Conservation (phyloP, 2,888 invertebrate species). For the Temnothorax unifasciatus region DNA sequence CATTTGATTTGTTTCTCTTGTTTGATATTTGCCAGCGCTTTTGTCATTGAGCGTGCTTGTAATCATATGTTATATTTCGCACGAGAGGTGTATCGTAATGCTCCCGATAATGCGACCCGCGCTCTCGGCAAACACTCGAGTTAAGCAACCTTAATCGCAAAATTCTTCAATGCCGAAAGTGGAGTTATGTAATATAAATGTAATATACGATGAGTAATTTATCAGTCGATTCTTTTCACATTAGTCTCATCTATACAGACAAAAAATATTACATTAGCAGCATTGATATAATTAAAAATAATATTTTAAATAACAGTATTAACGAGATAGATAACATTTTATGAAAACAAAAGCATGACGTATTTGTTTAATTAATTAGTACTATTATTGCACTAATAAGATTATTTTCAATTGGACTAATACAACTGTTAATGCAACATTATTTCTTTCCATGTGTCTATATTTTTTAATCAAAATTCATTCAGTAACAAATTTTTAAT, state of each 20-base stretch:
- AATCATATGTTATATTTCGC: not conserved
- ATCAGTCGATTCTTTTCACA: not conserved
- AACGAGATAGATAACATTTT: not conserved
- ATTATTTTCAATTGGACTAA: not conserved
- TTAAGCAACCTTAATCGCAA: not conserved
- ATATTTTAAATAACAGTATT: not conserved
- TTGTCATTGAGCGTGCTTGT: conserved; percentile 24
- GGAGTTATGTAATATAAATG: not conserved
- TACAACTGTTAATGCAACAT: not conserved
- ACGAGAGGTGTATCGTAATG: conserved; percentile 29
- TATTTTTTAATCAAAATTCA: not conserved
- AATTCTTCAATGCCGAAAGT: not conserved
- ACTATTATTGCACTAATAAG: not conserved
- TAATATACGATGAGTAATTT: not conserved
- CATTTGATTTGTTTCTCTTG: not conserved
- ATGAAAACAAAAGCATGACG: not conserved
- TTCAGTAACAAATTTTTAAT: not conserved
- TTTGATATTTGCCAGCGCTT: conserved; percentile 21
- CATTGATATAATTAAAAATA: not conserved
- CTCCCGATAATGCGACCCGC: not conserved
- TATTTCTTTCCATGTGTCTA: not conserved
- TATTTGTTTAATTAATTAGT: not conserved
- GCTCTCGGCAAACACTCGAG: not conserved
- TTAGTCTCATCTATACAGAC: not conserved
- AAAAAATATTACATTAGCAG: not conserved